phyloP scores from a whole-genome alignment of 2,113 vertebrate species.

The Vombatus ursinus region DNA sequence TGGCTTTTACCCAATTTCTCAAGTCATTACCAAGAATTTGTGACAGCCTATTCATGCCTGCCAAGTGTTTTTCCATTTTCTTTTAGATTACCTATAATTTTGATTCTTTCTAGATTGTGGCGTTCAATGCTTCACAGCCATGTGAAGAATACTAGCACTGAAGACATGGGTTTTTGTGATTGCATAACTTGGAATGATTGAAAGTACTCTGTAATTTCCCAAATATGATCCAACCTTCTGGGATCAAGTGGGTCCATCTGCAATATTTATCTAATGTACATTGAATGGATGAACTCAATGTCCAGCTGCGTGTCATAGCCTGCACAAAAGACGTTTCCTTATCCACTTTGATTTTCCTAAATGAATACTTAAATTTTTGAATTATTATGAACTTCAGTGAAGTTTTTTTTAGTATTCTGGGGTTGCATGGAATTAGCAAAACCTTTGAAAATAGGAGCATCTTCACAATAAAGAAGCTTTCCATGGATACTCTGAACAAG shows the following conservation, averaged over 20 bases:
- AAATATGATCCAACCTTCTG: not conserved
- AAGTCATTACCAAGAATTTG: not conserved
- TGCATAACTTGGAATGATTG: not conserved
- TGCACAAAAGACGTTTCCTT: not conserved
- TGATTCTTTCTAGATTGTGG: not conserved
- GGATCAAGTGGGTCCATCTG: not conserved
- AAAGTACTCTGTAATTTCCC: not conserved
- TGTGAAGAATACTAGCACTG: not conserved
- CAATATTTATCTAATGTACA: not conserved
- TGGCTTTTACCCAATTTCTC: not conserved
- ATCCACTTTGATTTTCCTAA: not conserved
- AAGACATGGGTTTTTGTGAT: not conserved
- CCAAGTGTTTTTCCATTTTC: not conserved
- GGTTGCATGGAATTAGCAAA: not conserved
- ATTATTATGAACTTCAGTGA: not conserved
- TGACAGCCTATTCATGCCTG: not conserved
- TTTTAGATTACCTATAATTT: not conserved
- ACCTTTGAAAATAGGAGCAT: not conserved
- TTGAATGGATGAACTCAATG: not conserved
- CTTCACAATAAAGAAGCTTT: not conserved
- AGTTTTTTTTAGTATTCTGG: not conserved
- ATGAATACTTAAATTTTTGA: not conserved
- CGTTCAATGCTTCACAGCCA: not conserved
- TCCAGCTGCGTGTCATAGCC: not conserved
- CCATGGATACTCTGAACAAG: not conserved